Evolutionary conservation across 2,888 invertebrate species (phyloP).

Genomic region (Portevinia maculata): DNA sequence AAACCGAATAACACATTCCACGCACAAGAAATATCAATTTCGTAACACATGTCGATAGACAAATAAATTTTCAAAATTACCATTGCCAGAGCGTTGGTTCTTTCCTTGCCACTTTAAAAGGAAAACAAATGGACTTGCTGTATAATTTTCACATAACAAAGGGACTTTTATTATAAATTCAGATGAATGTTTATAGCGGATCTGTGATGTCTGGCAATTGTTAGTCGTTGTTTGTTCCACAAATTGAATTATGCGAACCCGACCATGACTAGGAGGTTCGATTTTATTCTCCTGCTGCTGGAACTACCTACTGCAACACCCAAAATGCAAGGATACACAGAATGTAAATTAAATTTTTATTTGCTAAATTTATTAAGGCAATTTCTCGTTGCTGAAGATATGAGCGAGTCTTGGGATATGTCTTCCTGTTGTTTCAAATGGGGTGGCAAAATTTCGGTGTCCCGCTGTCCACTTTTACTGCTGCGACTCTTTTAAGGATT

Average conservation of each 20-base stretch:
- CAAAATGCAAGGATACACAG: conserved; percentile 42
- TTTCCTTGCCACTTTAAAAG: conserved; percentile 22
- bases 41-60: conserved; percentile 69
- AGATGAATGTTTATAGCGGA: not conserved
- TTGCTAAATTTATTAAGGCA: conserved; percentile 65
- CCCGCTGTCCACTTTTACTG: conserved; percentile 32
- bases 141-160: conserved; percentile 73
- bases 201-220: conserved; percentile 14
- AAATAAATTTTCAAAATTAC: conserved; percentile 71
- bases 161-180: conserved; percentile 58
- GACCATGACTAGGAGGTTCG: conserved; percentile 18
- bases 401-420: conserved; percentile 14
- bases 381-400: conserved; percentile 39
- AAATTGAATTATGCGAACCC: conserved; percentile 50
- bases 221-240: conserved; percentile 31
- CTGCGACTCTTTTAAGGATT: not conserved
- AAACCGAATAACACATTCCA: conserved; percentile 37
- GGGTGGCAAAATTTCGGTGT: conserved; percentile 25
- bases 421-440: conserved; percentile 29
- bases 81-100: conserved; percentile 13
- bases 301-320: conserved; percentile 31
- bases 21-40: conserved; percentile 68
- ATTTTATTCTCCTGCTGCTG: conserved; percentile 53
- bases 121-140: conserved; percentile 56
- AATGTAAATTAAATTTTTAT: conserved; percentile 71